A percentile compares a stretch with the other conserved stretches of the same genome.
These are phyloP conservation scores for Heteronetta atricapilla DNA, from an alignment of 2,113 vertebrate species.

Conservation along the genomic window DNA sequence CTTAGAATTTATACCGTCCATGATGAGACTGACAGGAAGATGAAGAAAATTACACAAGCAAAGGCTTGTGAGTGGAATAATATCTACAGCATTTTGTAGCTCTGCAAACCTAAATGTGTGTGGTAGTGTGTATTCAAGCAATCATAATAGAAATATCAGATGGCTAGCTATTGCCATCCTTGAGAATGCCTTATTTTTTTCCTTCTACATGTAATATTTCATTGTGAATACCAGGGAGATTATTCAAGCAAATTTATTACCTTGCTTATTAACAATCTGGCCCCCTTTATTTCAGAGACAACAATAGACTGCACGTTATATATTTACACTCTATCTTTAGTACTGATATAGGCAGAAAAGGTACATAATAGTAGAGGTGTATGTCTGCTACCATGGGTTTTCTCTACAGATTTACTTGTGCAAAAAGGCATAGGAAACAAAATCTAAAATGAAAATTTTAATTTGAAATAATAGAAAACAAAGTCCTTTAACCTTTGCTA, in stretches of 20 bases:
- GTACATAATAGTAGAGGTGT: background rate
- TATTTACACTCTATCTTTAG: background rate
- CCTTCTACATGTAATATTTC: background rate
- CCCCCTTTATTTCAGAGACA: background rate
- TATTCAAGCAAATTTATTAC: background rate
- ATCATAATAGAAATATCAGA: background rate
- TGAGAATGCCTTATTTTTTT: background rate
- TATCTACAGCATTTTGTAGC: background rate
- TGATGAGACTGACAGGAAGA: background rate
- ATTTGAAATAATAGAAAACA: background rate
- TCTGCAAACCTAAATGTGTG: background rate
- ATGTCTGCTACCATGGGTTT: background rate
- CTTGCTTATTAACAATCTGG: background rate
- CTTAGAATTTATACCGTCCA: background rate
- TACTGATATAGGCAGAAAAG: background rate
- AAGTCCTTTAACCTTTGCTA: background rate
- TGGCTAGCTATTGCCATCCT: background rate
- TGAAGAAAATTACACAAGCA: background rate
- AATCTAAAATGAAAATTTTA: background rate
- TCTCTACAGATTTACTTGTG: background rate
- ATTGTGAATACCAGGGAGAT: background rate
- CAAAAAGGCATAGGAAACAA: background rate
- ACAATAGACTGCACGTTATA: background rate
- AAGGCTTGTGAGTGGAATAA: background rate
- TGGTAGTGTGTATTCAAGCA: background rate